Base-by-base conservation (phyloP, 2,888 invertebrate genomes). In the Polydrusus tereticollis region DNA sequence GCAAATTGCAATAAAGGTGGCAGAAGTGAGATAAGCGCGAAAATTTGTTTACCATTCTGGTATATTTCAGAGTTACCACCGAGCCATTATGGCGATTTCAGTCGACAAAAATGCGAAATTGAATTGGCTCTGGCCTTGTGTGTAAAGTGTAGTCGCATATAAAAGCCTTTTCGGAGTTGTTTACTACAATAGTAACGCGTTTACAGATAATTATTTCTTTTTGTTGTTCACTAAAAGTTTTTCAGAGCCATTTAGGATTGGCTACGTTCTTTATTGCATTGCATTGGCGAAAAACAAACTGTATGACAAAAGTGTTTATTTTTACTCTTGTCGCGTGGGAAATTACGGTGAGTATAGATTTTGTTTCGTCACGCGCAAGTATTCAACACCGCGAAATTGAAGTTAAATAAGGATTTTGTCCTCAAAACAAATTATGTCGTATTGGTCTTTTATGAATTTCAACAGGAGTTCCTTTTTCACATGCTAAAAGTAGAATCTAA, bases 1-100 rank as follows among this genome's bases (percentile, higher is more conserved):
- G 68, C 64, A 72, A 72, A 68, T 68, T 72, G 72, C 67, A 68
- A 72, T 68, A 72, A 72, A 68, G 68, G 68, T 72, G 67, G 67
- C 64, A 72, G 72, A 72, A 72, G 63, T n/a, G 63, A 67, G 72
- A 72, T 72, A 72, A 72, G 67, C 63, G 55, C 16, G 67, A 68
- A 72, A 72, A 68, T 72, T 72, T 68, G 63, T 55, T 71, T 71
- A 65, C 72, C 72, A 67, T 72, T 67, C 66, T 50, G 62, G 62
- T 67, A 71, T 66, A 71, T 66, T 71, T 71, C 65, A 60, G 60
- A 52, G 57, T 36, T 36, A 41, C 60, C 60, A 60, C 60, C 8
- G n/a, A 4, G 66, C 59, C 29, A 60, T 70, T 70, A 70, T 59
- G 70, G 70, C 45, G 70, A 41, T 65, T 47, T 64, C 29, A 57